These are phyloP conservation scores for Herpailurus yagouaroundi DNA, from an alignment of 2,113 vertebrate genomes.

Conservation along the genomic window DNA sequence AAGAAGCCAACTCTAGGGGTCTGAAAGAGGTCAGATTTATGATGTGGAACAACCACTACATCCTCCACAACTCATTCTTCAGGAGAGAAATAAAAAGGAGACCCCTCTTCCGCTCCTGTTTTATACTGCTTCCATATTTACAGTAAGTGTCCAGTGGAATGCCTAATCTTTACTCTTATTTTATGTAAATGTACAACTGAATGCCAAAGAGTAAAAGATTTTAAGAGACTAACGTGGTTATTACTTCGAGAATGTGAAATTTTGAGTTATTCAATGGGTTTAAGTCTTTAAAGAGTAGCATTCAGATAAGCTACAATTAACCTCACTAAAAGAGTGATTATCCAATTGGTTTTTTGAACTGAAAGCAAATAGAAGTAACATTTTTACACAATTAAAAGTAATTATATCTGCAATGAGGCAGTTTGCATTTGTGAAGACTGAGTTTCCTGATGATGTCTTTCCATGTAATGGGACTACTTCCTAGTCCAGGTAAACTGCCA, in stretches of 20 bases:
- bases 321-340: not conserved
- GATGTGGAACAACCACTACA: slow-evolving; percentile 98
- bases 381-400: slow-evolving; percentile 47
- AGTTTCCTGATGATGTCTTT: not conserved
- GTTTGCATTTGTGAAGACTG: not conserved
- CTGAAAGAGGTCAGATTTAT: slow-evolving; percentile 97
- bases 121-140: slow-evolving; percentile 93
- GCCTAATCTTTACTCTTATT: not conserved
- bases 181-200: slow-evolving; percentile 21
- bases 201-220: slow-evolving; percentile 11
- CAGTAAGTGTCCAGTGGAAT: slow-evolving; percentile 88
- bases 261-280: slow-evolving; percentile 36
- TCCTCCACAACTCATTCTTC: slow-evolving; percentile 96
- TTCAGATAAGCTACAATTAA: slow-evolving; percentile 38
- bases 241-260: slow-evolving; percentile 3
- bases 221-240: not conserved
- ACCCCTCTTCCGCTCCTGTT: slow-evolving; percentile 93
- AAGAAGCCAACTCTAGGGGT: slow-evolving; percentile 94
- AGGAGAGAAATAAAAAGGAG: slow-evolving; percentile 96
- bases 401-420: not conserved
- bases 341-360: slow-evolving; percentile 18
- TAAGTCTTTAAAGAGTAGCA: slow-evolving; percentile 41
- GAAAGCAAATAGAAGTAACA: not conserved
- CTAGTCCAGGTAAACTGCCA: not conserved
- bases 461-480: not conserved